Evolutionary conservation across 2,888 invertebrate genomes (phyloP), one percentile per base, ranked within the genome.

Genomic region (Melieria crassipennis): DNA sequence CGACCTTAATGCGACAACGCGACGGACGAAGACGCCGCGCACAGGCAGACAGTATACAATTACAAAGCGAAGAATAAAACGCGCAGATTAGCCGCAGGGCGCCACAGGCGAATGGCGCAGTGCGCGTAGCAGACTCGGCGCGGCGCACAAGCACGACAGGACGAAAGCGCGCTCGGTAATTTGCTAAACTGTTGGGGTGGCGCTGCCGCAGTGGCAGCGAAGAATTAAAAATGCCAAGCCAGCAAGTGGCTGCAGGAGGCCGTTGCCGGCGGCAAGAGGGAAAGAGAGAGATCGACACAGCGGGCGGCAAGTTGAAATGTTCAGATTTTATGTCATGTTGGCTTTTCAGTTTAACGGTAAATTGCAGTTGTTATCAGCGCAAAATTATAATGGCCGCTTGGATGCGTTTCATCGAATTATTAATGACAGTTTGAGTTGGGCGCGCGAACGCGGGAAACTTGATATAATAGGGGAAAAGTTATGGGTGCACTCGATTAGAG

Each of bases 51-150:
- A 45, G 67, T 60, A 43, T 61, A 52, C 10, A 61, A 67, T 52
- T 67, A 60, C 67, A 67, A 42, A 67, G 67, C 52, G 60, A 52
- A 52, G 52, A 60, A 60, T 67, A 16, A 67, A 67, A 67, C 30
- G 60, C 60, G 67, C 61, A 50, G 62, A 69, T 69, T 69, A 69
- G 69, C 69, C 69, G 69, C 69, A 63, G 63, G 69, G 30, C 52
- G 7, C 60, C 60, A 48, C 50, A 13, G 67, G 50, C 45, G 47
- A 46, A 61, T 61, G 61, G 42, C 58, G n/a, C 48, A 48, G 10
- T 13, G 65, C 13, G 16, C 16, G n/a, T 52, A 30, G 30, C 30
- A 2, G 30, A 30, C 30, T 30, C 30, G 30, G 2, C 30, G 30
- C 30, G 30, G 30, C 30, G 30, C 30, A 30, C 30, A 1, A 30